Evolutionary conservation across 2,888 invertebrate species (phyloP).

Genomic region (Cryptus viduatorius): DNA sequence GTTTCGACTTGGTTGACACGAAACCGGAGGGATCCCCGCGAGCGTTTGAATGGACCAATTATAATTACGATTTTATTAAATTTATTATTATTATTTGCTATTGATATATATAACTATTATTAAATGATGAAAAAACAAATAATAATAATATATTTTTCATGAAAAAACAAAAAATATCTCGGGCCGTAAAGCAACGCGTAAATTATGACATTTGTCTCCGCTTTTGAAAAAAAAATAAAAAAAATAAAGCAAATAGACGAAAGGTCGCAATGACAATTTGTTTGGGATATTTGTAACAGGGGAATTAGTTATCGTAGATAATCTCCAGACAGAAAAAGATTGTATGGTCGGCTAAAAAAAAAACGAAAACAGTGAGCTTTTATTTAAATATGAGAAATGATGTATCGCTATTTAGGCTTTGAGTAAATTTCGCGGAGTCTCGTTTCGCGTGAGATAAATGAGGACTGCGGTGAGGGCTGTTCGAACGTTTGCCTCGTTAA

Average conservation of each 20-base stretch:
- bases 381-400: slow-evolving; percentile 18
- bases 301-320: not conserved
- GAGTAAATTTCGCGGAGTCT: slow-evolving; percentile 15
- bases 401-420: slow-evolving; percentile 8
- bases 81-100: too few species aligned
- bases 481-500: slow-evolving; percentile 47
- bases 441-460: slow-evolving; percentile 42
- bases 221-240: not conserved
- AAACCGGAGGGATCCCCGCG: too few species aligned
- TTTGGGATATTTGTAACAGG: not conserved
- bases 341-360: not conserved
- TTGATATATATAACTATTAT: too few species aligned
- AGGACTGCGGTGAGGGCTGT: slow-evolving; percentile 3
- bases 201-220: not conserved
- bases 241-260: not conserved
- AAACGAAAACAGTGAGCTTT: not conserved
- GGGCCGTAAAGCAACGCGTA: not conserved
- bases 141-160: not conserved
- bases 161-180: not conserved
- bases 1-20: too few species aligned
- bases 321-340: not conserved
- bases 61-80: too few species aligned
- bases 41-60: too few species aligned
- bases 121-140: too few species aligned
- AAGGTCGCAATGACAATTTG: slow-evolving; percentile 1